These are phyloP conservation scores for Heliconius ethilla DNA, from an alignment of 2,888 invertebrate species.

Conservation along the genomic window DNA sequence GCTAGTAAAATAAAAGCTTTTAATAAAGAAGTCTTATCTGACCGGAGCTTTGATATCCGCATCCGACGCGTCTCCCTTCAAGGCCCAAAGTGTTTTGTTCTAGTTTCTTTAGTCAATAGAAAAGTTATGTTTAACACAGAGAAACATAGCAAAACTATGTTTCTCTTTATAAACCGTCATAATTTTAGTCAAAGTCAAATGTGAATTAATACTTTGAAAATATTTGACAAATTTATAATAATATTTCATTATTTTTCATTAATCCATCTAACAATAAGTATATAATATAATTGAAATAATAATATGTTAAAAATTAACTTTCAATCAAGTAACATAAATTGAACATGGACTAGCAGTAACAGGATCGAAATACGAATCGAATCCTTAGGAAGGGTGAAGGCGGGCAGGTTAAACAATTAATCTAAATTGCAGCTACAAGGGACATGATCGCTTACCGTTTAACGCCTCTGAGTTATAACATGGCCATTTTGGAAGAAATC, in stretches of 20 bases:
- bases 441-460: conserved; percentile 12
- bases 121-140: background rate
- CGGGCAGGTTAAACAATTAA: conserved; percentile 14
- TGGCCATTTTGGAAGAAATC: background rate
- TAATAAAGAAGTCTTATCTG: background rate
- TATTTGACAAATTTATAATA: too few species aligned
- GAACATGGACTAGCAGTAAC: background rate
- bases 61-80: background rate
- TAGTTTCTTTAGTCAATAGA: conserved; percentile 8
- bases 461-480: conserved; percentile 5
- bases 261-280: too few species aligned
- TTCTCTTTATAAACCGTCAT: background rate
- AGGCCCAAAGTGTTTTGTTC: background rate
- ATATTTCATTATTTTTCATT: too few species aligned
- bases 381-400: conserved; percentile 8
- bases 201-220: background rate
- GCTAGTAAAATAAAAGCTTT: too few species aligned
- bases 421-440: conserved; percentile 16
- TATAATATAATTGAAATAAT: too few species aligned
- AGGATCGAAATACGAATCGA: background rate
- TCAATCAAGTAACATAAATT: background rate
- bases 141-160: too few species aligned
- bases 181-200: background rate
- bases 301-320: background rate
- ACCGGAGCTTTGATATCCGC: background rate